Evolutionary conservation across 2,113 vertebrate species (phyloP).

Genomic region (Scomber colias): DNA sequence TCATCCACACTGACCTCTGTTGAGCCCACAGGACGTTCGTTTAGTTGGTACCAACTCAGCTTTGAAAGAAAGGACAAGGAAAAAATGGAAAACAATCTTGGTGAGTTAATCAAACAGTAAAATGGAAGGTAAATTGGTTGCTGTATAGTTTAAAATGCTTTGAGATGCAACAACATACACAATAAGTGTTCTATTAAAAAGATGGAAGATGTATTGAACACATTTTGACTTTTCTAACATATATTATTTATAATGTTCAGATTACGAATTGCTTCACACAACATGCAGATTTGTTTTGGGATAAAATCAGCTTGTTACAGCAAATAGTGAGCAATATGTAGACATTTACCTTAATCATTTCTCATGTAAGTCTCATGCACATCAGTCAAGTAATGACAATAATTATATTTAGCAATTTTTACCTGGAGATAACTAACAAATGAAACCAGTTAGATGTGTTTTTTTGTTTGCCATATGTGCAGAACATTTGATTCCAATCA

Average conservation of each 20-base stretch:
- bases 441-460: too few species aligned
- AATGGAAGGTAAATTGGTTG: background rate
- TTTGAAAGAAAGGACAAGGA: background rate
- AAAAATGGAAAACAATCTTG: background rate
- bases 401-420: too few species aligned
- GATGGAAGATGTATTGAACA: too few species aligned
- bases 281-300: background rate
- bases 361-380: too few species aligned
- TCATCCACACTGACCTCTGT: background rate
- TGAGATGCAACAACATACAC: background rate
- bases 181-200: too few species aligned
- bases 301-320: background rate
- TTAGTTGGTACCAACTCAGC: background rate
- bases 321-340: background rate
- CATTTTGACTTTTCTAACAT: too few species aligned
- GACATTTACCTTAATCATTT: background rate
- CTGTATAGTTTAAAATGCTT: background rate
- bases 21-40: background rate
- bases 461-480: too few species aligned
- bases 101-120: constrained; percentile 32
- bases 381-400: too few species aligned
- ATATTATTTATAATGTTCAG: background rate
- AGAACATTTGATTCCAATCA: too few species aligned
- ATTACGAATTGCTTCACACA: background rate
- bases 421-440: too few species aligned